A percentile compares a stretch with the other conserved stretches of the same genome.
phyloP scores from a whole-genome alignment of 2,113 vertebrate species.

The Tauraco erythrolophus region DNA sequence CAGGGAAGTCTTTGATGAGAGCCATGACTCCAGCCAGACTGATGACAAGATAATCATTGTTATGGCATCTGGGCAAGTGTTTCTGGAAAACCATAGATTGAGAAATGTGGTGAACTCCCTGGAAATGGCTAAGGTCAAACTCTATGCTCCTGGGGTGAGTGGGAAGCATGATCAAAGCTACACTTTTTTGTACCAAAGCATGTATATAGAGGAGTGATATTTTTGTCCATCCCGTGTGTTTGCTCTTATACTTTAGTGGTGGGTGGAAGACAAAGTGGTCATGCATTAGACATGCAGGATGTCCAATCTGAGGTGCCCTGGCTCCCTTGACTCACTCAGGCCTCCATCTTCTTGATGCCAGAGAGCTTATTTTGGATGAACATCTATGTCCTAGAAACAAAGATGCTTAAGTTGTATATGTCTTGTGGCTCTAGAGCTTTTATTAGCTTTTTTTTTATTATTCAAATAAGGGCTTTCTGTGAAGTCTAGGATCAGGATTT shows the following conservation, averaged over 20 bases:
- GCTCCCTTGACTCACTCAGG: background rate
- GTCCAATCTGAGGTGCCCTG: background rate
- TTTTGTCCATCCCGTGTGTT: background rate
- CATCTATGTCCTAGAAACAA: background rate
- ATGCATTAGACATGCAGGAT: background rate
- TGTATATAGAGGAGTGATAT: background rate
- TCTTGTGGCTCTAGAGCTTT: background rate
- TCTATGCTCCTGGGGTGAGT: slow-evolving; percentile 79
- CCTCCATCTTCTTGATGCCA: background rate
- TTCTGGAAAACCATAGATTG: slow-evolving; percentile 53
- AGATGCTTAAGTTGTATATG: background rate
- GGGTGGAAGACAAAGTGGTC: background rate
- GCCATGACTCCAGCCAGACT: slow-evolving; percentile 59
- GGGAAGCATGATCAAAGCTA: background rate
- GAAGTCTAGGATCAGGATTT: background rate
- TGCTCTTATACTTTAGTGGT: background rate
- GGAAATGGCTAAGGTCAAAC: slow-evolving; percentile 65
- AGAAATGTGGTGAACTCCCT: slow-evolving; percentile 59
- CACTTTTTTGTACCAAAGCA: background rate
- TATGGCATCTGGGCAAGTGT: slow-evolving; percentile 77
- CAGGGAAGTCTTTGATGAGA: slow-evolving; percentile 73
- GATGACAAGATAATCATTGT: slow-evolving; percentile 79
- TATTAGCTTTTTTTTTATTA: background rate
- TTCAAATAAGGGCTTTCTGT: background rate
- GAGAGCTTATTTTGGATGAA: background rate